Percentiles rank a stretch among this genome's conserved stretches.
Conservation (phyloP, 2,113 vertebrate species). For the Colius striatus region DNA sequence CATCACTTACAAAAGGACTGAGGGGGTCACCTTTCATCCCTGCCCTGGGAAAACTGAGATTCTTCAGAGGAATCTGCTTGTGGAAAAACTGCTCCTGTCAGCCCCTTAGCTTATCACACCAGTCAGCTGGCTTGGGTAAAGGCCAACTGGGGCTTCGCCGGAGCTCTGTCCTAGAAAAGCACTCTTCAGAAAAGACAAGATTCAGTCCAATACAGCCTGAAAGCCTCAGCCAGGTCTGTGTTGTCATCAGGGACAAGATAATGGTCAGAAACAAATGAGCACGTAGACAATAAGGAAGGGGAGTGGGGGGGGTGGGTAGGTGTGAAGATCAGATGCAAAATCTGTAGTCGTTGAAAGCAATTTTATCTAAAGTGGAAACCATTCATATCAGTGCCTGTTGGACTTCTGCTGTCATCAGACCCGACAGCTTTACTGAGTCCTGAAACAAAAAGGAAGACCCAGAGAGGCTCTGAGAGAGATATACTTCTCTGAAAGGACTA, state of each 20-base stretch:
- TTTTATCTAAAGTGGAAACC: neutral
- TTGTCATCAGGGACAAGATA: neutral
- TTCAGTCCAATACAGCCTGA: neutral
- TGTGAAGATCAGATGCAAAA: neutral
- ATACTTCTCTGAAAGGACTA: neutral
- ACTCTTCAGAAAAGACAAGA: neutral
- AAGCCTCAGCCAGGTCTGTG: neutral
- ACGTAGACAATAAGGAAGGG: neutral
- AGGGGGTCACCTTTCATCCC: neutral
- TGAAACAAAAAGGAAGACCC: neutral
- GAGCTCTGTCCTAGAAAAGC: neutral
- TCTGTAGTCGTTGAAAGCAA: neutral
- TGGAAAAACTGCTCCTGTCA: neutral
- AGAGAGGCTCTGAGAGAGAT: neutral
- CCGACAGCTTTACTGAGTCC: neutral
- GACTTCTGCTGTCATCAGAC: neutral
- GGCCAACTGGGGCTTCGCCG: neutral
- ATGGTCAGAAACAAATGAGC: neutral
- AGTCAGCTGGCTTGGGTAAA: neutral
- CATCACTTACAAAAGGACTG: neutral
- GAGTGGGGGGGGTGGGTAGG: fast-evolving
- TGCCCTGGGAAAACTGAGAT: neutral
- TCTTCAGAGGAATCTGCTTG: neutral
- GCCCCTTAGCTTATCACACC: neutral
- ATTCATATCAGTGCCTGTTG: neutral